Evolutionary conservation across 2,797 vertebrate species (phyloP).

Genomic region (Chelonia mydas): DNA sequence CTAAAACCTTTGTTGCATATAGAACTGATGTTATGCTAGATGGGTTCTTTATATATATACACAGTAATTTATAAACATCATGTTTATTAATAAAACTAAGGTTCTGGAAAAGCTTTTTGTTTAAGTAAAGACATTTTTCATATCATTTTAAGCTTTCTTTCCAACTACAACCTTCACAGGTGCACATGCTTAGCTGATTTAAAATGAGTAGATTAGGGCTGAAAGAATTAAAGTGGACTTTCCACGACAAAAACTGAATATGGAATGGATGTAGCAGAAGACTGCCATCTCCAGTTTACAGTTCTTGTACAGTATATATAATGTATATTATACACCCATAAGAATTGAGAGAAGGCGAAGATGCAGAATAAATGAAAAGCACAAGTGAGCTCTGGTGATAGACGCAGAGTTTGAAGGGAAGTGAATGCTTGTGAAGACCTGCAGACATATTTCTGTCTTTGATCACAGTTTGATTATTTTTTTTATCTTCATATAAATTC

Average conservation of each 20-base stretch:
- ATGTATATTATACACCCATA: neutral
- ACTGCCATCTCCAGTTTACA: slow-evolving; percentile 79
- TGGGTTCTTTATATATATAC: neutral
- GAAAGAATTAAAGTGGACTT: slow-evolving; percentile 67
- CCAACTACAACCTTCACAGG: slow-evolving; percentile 57
- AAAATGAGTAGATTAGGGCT: slow-evolving; percentile 68
- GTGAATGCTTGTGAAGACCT: slow-evolving; percentile 24
- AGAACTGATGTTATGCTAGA: slow-evolving; percentile 18
- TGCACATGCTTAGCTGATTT: slow-evolving; percentile 66
- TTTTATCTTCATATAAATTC: neutral
- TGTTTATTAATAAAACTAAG: slow-evolving; percentile 64
- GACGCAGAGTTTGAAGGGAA: slow-evolving; percentile 1
- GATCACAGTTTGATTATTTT: slow-evolving; percentile 14
- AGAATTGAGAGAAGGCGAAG: neutral
- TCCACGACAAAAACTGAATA: slow-evolving; percentile 47
- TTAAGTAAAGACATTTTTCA: slow-evolving; percentile 75
- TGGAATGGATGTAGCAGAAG: slow-evolving; percentile 71
- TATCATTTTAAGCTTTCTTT: slow-evolving; percentile 70
- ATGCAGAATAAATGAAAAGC: slow-evolving; percentile 37
- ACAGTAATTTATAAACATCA: slow-evolving; percentile 65
- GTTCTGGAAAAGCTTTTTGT: slow-evolving; percentile 68
- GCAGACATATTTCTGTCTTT: neutral
- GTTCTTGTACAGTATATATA: slow-evolving; percentile 28
- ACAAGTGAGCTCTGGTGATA: slow-evolving; percentile 21
- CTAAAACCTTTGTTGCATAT: slow-evolving; percentile 26